phyloP scores from a whole-genome alignment of 2,888 invertebrate species.

The Stramonita haemastoma region DNA sequence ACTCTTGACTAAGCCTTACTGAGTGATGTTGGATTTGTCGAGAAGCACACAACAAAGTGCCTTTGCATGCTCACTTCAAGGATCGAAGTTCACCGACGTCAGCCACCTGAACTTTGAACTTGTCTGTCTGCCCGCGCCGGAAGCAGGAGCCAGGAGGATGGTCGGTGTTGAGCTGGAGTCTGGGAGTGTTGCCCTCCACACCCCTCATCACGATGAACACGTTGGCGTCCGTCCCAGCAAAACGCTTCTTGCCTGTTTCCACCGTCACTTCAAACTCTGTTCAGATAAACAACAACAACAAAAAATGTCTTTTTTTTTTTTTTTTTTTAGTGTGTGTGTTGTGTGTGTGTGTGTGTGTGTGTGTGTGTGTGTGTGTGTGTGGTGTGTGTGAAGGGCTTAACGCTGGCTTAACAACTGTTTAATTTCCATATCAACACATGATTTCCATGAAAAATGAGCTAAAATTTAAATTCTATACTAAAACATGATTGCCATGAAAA shows the following conservation, averaged over 20 bases:
- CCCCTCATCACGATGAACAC: constrained; percentile 70
- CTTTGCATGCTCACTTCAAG: constrained; percentile 56
- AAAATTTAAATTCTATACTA: no score
- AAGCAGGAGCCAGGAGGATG: constrained; percentile 55
- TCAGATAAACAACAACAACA: not conserved
- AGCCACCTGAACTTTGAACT: constrained; percentile 57
- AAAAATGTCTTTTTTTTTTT: no score
- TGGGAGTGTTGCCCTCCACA: constrained; percentile 59
- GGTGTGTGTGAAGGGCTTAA: no score
- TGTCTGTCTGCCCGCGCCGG: constrained; percentile 62
- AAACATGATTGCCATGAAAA: no score
- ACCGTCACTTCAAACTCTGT: constrained; percentile 69
- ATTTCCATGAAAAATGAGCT: no score
- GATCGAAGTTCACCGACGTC: constrained; percentile 66
- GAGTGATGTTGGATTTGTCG: no score
- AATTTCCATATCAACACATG: no score
- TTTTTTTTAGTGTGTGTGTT: not conserved
- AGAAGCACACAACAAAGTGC: not conserved
- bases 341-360: not conserved
- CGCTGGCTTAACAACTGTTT: no score
- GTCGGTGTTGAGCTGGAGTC: constrained; percentile 56
- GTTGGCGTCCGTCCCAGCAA: constrained; percentile 72
- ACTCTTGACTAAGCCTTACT: no score
- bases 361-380: no score
- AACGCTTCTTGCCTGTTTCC: constrained; percentile 64